Evolutionary conservation across 2,113 vertebrate genomes (phyloP), one percentile per base, ranked within the genome.

Genomic region (Isurus oxyrinchus): DNA sequence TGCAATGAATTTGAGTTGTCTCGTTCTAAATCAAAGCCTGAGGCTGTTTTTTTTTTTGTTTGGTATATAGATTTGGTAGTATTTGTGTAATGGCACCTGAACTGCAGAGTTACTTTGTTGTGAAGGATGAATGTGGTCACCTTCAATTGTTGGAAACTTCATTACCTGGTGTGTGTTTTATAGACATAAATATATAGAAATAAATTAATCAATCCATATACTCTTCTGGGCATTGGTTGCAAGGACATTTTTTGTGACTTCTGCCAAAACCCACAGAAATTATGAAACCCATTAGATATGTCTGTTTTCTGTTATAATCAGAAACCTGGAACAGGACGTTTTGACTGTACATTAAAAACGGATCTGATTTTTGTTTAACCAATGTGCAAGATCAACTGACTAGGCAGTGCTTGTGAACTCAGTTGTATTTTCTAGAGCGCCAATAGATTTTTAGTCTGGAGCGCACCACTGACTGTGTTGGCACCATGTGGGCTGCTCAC

Each of bases 181-280:
- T 21, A 61, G 35, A 61, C n/a, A 14, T 35, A 61, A n/a, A 91
- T 91, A 79, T 40, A 81, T 14, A n/a, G 4, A 40, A 44, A 40
- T 81, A n/a, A 14, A 21, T 81, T 19, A 40, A 14, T 19, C 40
- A 40, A 40, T 40, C 79, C 5, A 31, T 31, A 72, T 6, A 31
- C 69, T 72, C n/a, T 81, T 21, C 57, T 61, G 57, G 57, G 90
- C 57, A 21, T 7, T 19, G 14, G 90, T 63, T 93, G 61, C 90
- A 61, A 93, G 57, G 35, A 93, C 31, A 93, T 93, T 61, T 72
- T 61, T 61, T 63, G 14, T 21, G 35, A 19, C 90, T 21, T 93
- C 90, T 93, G 90, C 90, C 57, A 93, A 93, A 93, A 63, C 57
- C 90, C 90, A 63, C 90, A 93, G 90, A 61, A 61, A 59, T n/a